Percentiles rank a stretch among this genome's conserved stretches.
Evolutionary conservation across 1,140 invertebrate species (phyloP).

Genomic region (Bombus haemorrhoidalis): DNA sequence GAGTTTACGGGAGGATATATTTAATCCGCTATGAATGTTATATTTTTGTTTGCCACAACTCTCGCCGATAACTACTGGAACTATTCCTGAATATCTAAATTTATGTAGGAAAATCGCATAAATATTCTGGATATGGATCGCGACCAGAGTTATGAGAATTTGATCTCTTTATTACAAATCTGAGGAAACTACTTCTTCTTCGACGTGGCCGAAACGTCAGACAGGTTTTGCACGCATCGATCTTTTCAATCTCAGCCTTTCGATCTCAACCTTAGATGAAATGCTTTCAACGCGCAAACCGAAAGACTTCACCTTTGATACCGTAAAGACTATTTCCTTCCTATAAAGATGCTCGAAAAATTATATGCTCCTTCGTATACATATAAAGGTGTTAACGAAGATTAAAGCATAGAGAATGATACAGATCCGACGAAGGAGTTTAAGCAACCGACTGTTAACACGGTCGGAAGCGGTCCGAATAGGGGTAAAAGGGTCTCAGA

Average conservation of each 20-base stretch:
- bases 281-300: background rate
- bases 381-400: too few species aligned
- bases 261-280: background rate
- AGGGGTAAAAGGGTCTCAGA: constrained; percentile 7
- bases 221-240: background rate
- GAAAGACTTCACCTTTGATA: too few species aligned
- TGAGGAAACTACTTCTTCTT: background rate
- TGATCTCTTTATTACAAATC: background rate
- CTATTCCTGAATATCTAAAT: background rate
- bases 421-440: too few species aligned
- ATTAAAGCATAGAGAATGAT: too few species aligned
- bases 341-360: background rate
- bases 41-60: background rate
- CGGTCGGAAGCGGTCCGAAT: background rate
- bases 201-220: background rate
- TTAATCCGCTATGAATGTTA: too few species aligned
- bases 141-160: background rate
- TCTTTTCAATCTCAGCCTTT: background rate
- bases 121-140: background rate
- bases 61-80: rapidly evolving
- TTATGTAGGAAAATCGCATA: background rate
- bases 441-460: background rate
- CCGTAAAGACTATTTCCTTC: too few species aligned
- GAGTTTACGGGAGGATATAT: too few species aligned
- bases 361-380: background rate